Conservation (phyloP, 1,140 invertebrate genomes). For the Homalodisca vitripennis region DNA sequence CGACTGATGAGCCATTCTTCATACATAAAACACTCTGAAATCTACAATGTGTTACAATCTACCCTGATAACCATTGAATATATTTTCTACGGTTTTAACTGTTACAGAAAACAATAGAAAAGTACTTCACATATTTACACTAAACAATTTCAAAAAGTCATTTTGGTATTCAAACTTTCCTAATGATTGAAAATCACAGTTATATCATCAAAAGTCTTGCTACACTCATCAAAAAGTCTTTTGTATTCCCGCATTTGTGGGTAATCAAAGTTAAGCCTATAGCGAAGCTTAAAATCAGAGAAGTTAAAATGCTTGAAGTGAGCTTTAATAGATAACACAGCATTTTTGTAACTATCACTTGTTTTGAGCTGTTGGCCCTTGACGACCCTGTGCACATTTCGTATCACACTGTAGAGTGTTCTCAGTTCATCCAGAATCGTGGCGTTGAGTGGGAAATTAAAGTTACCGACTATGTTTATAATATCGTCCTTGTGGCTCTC, state of each 20-base stretch:
- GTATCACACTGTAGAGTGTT: not conserved
- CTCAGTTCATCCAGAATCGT: not conserved
- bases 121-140: no score
- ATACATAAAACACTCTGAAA: no score
- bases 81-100: no score
- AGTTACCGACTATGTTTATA: not conserved
- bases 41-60: no score
- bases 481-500: not conserved
- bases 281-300: not conserved
- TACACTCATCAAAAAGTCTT: not conserved
- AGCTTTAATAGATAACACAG: not conserved
- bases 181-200: conserved; percentile 1
- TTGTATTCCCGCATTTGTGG: not conserved
- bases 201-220: not conserved
- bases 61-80: no score
- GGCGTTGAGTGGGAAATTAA: not conserved
- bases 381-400: not conserved
- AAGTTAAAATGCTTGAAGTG: not conserved
- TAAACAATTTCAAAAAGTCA: no score
- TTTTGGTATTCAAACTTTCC: no score
- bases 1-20: no score
- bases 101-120: no score
- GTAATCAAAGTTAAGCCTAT: not conserved
- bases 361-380: not conserved
- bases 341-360: not conserved